A percentile compares a stretch with the other conserved stretches of the same genome.
These are phyloP conservation scores for Drosophila ficusphila DNA, from an alignment of 1,140 invertebrate species.

Conservation along the genomic window DNA sequence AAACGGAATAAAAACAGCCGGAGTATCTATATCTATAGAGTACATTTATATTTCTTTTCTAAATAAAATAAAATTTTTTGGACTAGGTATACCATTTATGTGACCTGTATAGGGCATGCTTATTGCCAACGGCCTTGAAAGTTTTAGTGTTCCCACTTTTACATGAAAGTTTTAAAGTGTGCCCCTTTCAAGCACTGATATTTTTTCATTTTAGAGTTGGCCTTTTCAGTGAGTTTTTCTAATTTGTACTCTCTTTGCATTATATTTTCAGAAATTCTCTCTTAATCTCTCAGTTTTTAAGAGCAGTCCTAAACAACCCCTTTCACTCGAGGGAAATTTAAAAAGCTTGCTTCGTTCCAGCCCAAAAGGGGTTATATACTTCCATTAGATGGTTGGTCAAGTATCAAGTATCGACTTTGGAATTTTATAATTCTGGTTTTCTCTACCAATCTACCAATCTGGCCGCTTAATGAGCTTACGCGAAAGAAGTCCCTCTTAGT, in stretches of 20 bases:
- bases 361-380: neutral
- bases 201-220: neutral
- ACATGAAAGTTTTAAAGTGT: slow-evolving; percentile 11
- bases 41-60: slow-evolving; percentile 73
- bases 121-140: slow-evolving; percentile 38
- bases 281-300: neutral
- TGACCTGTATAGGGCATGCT: too few species aligned
- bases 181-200: slow-evolving; percentile 22
- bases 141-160: slow-evolving; percentile 3
- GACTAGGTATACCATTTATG: neutral
- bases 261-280: too few species aligned
- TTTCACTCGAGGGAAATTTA: neutral
- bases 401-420: neutral
- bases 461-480: too few species aligned
- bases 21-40: too few species aligned
- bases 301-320: neutral
- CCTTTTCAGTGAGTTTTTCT: too few species aligned
- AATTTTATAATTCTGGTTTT: too few species aligned
- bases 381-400: neutral
- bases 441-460: too few species aligned
- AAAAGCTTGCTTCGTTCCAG: neutral
- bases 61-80: too few species aligned
- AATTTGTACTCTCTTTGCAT: neutral
- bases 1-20: too few species aligned
- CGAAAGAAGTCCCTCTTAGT: too few species aligned